These are phyloP conservation scores for Tetheella fluctuosa DNA, from an alignment of 2,888 invertebrate species.

Conservation along the genomic window DNA sequence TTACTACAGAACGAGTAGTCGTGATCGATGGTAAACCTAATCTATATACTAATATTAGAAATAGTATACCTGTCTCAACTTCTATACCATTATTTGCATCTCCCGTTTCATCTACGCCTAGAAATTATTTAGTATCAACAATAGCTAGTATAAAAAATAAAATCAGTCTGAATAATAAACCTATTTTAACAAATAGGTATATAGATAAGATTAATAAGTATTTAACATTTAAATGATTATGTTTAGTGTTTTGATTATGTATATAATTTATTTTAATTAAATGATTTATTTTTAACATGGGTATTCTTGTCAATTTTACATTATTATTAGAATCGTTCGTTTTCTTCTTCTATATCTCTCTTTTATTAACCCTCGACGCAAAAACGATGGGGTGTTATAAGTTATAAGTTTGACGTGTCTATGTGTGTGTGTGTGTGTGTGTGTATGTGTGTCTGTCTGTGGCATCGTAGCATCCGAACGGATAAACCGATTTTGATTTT, in stretches of 20 bases:
- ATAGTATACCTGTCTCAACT: slow-evolving; percentile 15
- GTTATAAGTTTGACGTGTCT: too few relatives aligned
- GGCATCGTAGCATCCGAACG: too few relatives aligned
- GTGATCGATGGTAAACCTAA: slow-evolving; percentile 53
- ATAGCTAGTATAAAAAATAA: slow-evolving; percentile 64
- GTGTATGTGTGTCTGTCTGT: too few relatives aligned
- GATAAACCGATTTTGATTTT: too few relatives aligned
- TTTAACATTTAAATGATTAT: slow-evolving; percentile 56
- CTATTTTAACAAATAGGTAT: slow-evolving; percentile 61
- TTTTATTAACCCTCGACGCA: too few relatives aligned
- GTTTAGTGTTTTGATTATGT: slow-evolving; percentile 21
- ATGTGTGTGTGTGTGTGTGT: too few relatives aligned
- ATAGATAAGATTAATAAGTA: slow-evolving; percentile 74
- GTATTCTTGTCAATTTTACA: slow-evolving; percentile 1
- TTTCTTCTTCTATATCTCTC: too few relatives aligned
- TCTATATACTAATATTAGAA: slow-evolving; percentile 59
- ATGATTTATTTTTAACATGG: slow-evolving; percentile 12
- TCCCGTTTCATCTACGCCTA: slow-evolving; percentile 44
- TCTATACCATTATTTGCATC: slow-evolving; percentile 14
- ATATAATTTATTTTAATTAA: slow-evolving; percentile 31
- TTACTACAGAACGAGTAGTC: slow-evolving; percentile 56
- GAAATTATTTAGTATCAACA: slow-evolving; percentile 61
- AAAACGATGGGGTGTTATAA: too few relatives aligned
- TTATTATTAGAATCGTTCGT: background rate
- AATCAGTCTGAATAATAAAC: slow-evolving; percentile 52